Conservation (phyloP, 2,888 invertebrate species). For the Lingula anatina region DNA sequence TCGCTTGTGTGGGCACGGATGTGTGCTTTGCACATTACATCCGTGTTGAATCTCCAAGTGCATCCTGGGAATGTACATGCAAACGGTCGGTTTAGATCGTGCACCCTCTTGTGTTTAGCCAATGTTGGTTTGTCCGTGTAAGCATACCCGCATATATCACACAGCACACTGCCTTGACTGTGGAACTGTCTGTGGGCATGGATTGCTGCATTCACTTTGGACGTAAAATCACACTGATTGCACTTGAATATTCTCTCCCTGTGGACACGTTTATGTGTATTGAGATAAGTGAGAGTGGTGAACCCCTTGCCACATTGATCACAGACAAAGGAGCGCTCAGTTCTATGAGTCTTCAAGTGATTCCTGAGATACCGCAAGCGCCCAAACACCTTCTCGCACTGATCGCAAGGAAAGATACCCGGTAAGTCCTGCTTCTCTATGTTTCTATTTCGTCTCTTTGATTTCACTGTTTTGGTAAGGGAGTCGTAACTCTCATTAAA, state of each 20-base stretch:
- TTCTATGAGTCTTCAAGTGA: constrained; percentile 26
- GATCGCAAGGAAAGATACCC: constrained; percentile 27
- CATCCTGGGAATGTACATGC: constrained; percentile 39
- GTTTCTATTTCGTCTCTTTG: constrained; percentile 14
- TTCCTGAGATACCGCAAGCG: constrained; percentile 34
- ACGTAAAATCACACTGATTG: constrained; percentile 42
- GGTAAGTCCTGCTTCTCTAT: constrained; percentile 34
- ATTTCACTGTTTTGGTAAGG: constrained; percentile 9
- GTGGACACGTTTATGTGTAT: constrained; percentile 31
- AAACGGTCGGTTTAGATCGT: constrained; percentile 36
- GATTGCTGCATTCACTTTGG: constrained; percentile 33
- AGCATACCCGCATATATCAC: constrained; percentile 43
- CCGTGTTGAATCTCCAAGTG: constrained; percentile 43
- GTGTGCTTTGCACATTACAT: constrained; percentile 40
- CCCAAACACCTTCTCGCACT: constrained; percentile 37
- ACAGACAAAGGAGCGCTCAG: constrained; percentile 31
- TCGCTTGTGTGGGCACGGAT: constrained; percentile 31
- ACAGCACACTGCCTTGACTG: constrained; percentile 35
- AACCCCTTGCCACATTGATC: constrained; percentile 41
- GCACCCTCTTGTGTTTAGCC: constrained; percentile 43
- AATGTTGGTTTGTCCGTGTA: constrained; percentile 43
- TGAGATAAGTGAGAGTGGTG: constrained; percentile 33
- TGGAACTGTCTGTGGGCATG: constrained; percentile 44
- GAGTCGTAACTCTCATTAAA: too few relatives aligned
- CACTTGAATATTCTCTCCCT: constrained; percentile 30